Evolutionary conservation across 1,140 invertebrate species (phyloP).

Genomic region (Phymorhynchus buccinoides): DNA sequence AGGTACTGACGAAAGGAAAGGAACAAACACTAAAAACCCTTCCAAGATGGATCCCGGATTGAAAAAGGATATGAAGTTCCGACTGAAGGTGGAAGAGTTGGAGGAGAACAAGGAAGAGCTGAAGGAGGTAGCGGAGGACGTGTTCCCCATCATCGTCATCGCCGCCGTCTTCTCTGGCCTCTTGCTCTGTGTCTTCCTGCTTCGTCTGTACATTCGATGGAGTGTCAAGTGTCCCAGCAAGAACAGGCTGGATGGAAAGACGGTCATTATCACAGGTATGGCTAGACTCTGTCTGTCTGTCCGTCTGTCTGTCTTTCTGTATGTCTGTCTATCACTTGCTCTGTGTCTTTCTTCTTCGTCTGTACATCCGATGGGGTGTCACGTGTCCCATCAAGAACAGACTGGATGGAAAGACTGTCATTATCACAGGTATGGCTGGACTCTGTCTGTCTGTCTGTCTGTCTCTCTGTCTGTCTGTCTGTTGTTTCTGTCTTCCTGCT

Average conservation of each 20-base stretch:
- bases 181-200: conserved; percentile 56
- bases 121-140: conserved; percentile 50
- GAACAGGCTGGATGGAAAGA: conserved; percentile 64
- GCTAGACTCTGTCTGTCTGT: no score
- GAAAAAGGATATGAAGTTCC: conserved; percentile 39
- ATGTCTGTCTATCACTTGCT: no score
- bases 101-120: conserved; percentile 54
- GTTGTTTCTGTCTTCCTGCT: conserved; percentile 58
- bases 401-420: conserved; percentile 65
- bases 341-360: conserved; percentile 56
- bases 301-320: no score
- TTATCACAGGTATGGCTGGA: conserved; percentile 70
- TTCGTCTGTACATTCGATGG: conserved; percentile 62
- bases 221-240: conserved; percentile 55
- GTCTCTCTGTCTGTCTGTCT: no score
- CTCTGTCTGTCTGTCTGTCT: no score
- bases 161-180: conserved; percentile 51
- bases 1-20: no score
- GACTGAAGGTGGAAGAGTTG: conserved; percentile 51
- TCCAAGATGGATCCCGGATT: background rate
- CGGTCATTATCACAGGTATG: conserved; percentile 68
- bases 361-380: conserved; percentile 61
- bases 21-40: no score
- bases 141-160: conserved; percentile 50
- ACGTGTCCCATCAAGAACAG: conserved; percentile 57